phyloP scores from a whole-genome alignment of 1,140 invertebrate species.

The Alviniconcha marisindica region DNA sequence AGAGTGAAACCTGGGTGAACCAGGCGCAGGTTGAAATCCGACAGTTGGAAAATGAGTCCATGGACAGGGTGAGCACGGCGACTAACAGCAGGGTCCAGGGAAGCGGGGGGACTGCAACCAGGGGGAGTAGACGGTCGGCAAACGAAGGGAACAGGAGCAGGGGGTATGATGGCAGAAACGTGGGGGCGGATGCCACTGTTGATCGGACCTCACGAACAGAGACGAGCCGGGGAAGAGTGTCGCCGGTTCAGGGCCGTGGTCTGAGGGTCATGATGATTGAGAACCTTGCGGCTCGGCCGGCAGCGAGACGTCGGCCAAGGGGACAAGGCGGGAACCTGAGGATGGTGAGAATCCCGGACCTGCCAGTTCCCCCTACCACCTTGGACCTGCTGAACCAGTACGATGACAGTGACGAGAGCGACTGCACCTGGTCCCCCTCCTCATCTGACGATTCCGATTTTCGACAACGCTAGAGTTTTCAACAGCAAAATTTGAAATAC shows the following conservation, averaged over 20 bases:
- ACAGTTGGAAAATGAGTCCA: too few species aligned
- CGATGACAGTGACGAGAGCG: slow-evolving; percentile 6
- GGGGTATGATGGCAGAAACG: too few species aligned
- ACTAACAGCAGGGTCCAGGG: too few species aligned
- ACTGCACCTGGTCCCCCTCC: slow-evolving; percentile 20
- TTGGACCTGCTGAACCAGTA: slow-evolving; percentile 6
- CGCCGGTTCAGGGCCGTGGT: neutral
- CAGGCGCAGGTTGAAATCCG: too few species aligned
- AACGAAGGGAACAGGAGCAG: too few species aligned
- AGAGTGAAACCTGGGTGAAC: too few species aligned
- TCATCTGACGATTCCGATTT: neutral
- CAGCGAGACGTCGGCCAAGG: neutral
- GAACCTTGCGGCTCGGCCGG: neutral
- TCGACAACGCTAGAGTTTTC: too few species aligned
- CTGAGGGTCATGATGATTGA: neutral
- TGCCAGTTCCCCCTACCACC: slow-evolving; percentile 15
- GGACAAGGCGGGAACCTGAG: neutral
- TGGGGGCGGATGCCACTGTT: too few species aligned
- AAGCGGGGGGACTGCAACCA: neutral
- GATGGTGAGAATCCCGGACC: neutral
- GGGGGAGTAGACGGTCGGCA: too few species aligned
- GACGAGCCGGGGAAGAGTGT: neutral
- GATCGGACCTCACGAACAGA: too few species aligned
- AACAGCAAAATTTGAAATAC: too few species aligned
- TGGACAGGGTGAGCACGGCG: too few species aligned